Evolutionary conservation across 1,140 invertebrate species (phyloP).

Genomic region (Myzus persicae): DNA sequence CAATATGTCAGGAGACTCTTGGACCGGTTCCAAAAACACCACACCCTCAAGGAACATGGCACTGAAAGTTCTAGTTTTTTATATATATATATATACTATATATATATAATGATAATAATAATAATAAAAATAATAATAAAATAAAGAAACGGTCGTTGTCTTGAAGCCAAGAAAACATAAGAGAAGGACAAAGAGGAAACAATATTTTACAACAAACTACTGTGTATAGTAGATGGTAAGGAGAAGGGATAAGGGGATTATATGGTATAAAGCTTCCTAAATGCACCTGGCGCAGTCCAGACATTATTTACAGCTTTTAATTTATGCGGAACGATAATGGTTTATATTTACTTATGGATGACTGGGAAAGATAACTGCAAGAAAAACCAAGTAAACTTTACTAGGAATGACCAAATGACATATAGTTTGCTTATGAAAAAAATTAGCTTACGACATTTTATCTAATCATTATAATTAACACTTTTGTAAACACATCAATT

Average conservation of each 20-base stretch:
- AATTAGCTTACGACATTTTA: no score
- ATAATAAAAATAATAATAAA: conserved; percentile 29
- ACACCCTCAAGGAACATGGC: neutral
- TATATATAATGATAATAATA: conserved; percentile 8
- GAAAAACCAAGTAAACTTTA: neutral
- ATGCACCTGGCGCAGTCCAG: conserved; percentile 49
- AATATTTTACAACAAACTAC: conserved; percentile 50
- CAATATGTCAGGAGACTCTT: conserved; percentile 41
- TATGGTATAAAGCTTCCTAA: conserved; percentile 39
- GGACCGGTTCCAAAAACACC: conserved; percentile 51
- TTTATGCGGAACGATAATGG: conserved; percentile 51
- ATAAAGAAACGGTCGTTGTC: neutral
- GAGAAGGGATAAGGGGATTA: conserved; percentile 32
- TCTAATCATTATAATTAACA: neutral
- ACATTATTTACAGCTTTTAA: conserved; percentile 51
- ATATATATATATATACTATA: conserved; percentile 5
- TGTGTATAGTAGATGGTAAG: neutral
- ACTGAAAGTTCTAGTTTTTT: conserved; percentile 36
- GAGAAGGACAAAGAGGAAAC: conserved; percentile 26
- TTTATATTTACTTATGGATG: conserved; percentile 24
- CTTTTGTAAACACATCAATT: neutral
- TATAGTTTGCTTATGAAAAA: neutral
- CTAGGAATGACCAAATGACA: conserved; percentile 3
- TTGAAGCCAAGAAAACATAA: conserved; percentile 53
- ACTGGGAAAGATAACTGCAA: neutral